Evolutionary conservation across 2,113 vertebrate genomes (phyloP).

Genomic region (Cyrtonyx montezumae): DNA sequence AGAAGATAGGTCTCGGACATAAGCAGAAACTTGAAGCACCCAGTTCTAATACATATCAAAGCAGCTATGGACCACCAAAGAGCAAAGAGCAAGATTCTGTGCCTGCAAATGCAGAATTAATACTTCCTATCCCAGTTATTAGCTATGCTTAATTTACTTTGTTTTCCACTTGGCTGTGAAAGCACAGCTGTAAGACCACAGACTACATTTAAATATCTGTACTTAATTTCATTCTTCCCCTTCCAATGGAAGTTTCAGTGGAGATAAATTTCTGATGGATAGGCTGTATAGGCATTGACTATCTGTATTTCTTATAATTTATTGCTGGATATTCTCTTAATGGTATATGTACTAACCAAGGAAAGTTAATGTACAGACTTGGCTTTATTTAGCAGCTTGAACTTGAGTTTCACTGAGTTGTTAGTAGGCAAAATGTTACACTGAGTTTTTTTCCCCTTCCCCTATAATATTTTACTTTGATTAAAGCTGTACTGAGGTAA

Average conservation of each 20-base stretch:
- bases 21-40: not conserved
- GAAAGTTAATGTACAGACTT: not conserved
- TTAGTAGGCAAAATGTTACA: conserved; percentile 53
- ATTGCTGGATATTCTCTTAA: not conserved
- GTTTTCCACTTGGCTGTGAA: conserved; percentile 31
- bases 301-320: not conserved
- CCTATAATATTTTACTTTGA: conserved; percentile 69
- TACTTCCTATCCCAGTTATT: conserved; percentile 12
- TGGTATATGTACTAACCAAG: conserved; percentile 49
- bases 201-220: conserved; percentile 29
- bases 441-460: not conserved
- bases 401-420: conserved; percentile 52
- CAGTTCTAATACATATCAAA: not conserved
- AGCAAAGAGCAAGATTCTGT: not conserved
- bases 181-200: not conserved
- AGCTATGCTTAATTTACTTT: conserved; percentile 37
- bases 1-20: not conserved
- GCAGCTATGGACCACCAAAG: not conserved
- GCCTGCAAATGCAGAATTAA: conserved; percentile 41
- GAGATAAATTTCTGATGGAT: conserved; percentile 28
- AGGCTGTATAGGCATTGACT: not conserved
- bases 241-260: conserved; percentile 23
- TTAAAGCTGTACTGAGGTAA: conserved; percentile 71
- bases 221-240: conserved; percentile 9
- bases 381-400: conserved; percentile 58